phyloP scores from a whole-genome alignment of 64 coral and sea anemone species.

The Montipora capricornis region DNA sequence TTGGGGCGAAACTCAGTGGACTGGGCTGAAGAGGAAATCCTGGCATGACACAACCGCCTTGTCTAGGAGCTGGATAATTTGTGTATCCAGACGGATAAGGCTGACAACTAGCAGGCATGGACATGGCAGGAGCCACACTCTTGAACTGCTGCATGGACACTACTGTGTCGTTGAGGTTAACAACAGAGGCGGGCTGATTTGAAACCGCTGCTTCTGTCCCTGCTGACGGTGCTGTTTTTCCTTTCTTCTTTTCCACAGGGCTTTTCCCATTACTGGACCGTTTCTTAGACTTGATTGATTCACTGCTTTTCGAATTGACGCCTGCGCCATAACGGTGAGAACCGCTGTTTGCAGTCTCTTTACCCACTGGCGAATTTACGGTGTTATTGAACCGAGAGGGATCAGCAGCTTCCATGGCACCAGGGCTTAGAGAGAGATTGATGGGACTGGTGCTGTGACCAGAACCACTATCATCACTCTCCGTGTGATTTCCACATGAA shows the following conservation, averaged over 20 bases:
- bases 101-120: constrained; percentile 4
- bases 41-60: constrained; percentile 5
- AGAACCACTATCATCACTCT: constrained; percentile 82
- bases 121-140: neutral
- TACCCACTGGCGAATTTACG: neutral
- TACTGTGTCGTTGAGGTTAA: constrained; percentile 60
- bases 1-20: constrained; percentile 32
- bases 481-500: constrained; percentile 70
- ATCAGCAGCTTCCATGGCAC: constrained; percentile 9
- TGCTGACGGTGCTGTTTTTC: constrained; percentile 1
- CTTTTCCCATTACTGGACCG: constrained; percentile 1
- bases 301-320: neutral
- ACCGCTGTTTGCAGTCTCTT: neutral
- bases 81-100: neutral
- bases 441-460: constrained; percentile 80
- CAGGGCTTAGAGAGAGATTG: constrained; percentile 46
- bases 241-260: constrained; percentile 70
- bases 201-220: constrained; percentile 3
- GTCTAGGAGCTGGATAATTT: neutral
- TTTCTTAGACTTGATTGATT: constrained; percentile 53
- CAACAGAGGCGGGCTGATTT: neutral
- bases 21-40: constrained; percentile 17
- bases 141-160: constrained; percentile 49
- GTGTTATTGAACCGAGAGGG: neutral
- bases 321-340: constrained; percentile 39